Evolutionary conservation across 1,140 invertebrate species (phyloP), one percentile per base, ranked within the genome.

Genomic region (Scaptomyza pallida): DNA sequence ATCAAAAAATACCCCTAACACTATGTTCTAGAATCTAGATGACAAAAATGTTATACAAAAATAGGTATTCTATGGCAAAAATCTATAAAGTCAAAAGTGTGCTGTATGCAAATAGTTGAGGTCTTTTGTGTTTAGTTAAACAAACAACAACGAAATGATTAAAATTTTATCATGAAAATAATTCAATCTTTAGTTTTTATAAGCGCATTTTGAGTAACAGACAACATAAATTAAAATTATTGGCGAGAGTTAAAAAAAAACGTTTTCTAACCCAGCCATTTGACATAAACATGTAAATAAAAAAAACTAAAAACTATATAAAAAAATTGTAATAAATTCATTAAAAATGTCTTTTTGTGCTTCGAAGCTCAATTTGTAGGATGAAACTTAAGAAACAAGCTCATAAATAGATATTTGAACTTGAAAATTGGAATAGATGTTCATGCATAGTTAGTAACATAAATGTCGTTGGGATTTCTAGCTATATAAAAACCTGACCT

Each of bases 401-500:
- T 35, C 50, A 52, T n/a, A 17, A 6, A 4, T 12, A 35, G 12
- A 2, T 35, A 37, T 37, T 30, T 30, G 26, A 21, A 9, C 41
- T 12, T 3, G 5, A 21, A 16, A 23, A 16, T n/a, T 13, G 19
- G 37, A 41, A 13, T 43, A 55, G 13, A 21, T 21, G 8, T 30
- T 30, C 26, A 12, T 23, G n/a, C 15, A 41, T 41, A 13, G 10
- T 16, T 26, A 13, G 9, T 17, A 17, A 48, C 30, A n/a, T n/a
- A 50, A 60, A 67, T 23, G 43, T 47, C 48, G 48, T 69, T 62
- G 59, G 50, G 59, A 54, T 47, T 26, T 54, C 30, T 69, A 68
- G 15, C 47, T 68, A 45, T 30, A 41, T 9, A 17, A 60, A 52
- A 37, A 44, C 16, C 47, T 17, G 26, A 13, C 26, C 10, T n/a